Base-by-base conservation (phyloP, 2,888 invertebrate species). In the Beris chalybata region DNA sequence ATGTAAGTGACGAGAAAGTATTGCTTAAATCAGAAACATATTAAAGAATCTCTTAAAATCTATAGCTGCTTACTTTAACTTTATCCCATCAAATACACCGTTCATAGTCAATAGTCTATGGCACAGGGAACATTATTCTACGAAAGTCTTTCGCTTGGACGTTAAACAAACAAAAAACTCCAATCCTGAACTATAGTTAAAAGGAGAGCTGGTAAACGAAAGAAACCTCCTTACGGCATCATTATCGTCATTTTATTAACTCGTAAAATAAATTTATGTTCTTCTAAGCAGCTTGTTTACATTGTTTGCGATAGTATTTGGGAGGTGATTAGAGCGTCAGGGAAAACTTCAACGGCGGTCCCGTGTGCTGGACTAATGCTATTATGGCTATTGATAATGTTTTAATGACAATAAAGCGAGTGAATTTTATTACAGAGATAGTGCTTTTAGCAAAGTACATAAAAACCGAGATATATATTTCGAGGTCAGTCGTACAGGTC, bases 181-280 rank as follows among this genome's bases (percentile, higher is more conserved):
- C 15, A 5, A 9, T 22, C 22, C 22, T 22, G 44, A 57, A 57
- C 57, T 45, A 57, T 57, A 12, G 57, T 45, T 57, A 22, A 45
- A 43, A 3, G 29, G 12, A 54, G 47, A 45, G 55, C 48, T 11
- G 12, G 47, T 22, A n/a, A 38, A 53, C 11, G 38, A 65, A 30
- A 5, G 15, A 57, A 50, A 65, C 38, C 48, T 52, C 65, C 67
- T 67, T 59, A 67, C 50, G 61, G 65, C 63, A 54, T 69, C 67
- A 65, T 69, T 69, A 69, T 69, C 65, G 67, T 69, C 69, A 65
- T 69, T 69, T 69, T 67, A 69, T 69, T 64, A 67, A 67, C 69
- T 69, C 69, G 63, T 69, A 69, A 67, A 69, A 61, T 38, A 69
- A 69, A 69, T 69, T 69, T 69, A 69, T 69, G 69, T 67, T 45